phyloP scores from a whole-genome alignment of 1,140 invertebrate species.

The Zaprionus gabonicus region DNA sequence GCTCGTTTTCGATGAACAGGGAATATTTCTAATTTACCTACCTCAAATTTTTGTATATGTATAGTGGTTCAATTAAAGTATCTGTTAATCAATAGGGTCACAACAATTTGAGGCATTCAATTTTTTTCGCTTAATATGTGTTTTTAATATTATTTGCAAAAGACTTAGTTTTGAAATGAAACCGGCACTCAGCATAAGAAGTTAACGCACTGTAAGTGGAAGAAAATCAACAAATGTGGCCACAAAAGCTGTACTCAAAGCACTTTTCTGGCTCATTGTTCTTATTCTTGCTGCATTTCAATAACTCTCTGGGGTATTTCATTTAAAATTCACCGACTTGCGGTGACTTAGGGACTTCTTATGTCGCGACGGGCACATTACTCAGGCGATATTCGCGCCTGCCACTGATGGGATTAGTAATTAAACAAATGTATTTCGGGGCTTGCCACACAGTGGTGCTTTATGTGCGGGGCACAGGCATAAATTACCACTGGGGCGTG shows the following conservation, averaged over 20 bases:
- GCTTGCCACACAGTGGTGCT: slow-evolving; percentile 27
- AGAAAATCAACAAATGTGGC: too few species aligned
- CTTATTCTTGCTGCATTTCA: not conserved
- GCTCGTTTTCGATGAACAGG: not conserved
- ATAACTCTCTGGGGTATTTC: not conserved
- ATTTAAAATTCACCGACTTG: not conserved
- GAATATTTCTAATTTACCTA: not conserved
- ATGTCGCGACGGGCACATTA: slow-evolving; percentile 1
- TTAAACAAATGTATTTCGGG: slow-evolving; percentile 63
- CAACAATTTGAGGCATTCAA: too few species aligned
- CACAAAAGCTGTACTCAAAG: not conserved
- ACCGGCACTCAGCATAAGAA: too few species aligned
- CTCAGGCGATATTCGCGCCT: slow-evolving; percentile 17
- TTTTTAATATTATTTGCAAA: too few species aligned
- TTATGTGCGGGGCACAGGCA: slow-evolving; percentile 51
- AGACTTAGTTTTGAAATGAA: too few species aligned
- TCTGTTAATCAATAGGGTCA: not conserved
- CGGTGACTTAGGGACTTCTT: not conserved
- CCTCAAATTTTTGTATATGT: not conserved
- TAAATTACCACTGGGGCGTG: slow-evolving; percentile 67
- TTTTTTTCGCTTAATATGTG: too few species aligned
- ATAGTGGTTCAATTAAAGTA: not conserved
- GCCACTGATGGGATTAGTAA: slow-evolving; percentile 47
- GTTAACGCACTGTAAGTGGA: too few species aligned
- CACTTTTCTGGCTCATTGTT: not conserved